Percentiles rank a stretch among this genome's conserved stretches.
Conservation (phyloP, 2,113 vertebrate genomes). For the Tringa solitaria region DNA sequence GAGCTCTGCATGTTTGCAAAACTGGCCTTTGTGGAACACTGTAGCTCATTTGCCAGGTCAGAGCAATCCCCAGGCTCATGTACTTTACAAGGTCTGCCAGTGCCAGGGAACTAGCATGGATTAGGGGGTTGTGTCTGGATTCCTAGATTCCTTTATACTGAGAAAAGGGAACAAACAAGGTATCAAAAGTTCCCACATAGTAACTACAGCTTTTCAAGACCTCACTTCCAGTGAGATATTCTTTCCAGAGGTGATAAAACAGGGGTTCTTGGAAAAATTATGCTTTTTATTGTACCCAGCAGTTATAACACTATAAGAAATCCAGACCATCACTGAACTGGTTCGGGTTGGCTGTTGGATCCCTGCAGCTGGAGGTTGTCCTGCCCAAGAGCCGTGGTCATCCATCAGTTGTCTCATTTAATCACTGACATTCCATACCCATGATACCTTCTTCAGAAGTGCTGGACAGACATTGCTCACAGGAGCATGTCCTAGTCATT, state of each 20-base stretch:
- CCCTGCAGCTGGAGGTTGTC: background rate
- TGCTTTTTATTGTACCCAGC: background rate
- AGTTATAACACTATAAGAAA: background rate
- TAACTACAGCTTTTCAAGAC: background rate
- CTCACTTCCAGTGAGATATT: background rate
- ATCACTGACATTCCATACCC: background rate
- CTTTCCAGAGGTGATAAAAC: background rate
- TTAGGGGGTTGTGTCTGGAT: background rate
- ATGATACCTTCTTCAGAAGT: background rate
- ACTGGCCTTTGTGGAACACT: background rate
- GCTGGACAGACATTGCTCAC: background rate
- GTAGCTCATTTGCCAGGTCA: background rate
- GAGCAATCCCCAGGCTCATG: background rate
- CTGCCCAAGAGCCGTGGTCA: background rate
- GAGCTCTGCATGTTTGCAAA: background rate
- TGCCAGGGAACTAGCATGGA: background rate
- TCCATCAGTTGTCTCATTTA: background rate
- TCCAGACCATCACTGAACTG: background rate
- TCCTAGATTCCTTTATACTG: background rate
- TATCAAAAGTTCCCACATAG: background rate
- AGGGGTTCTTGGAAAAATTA: background rate
- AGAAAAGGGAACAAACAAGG: background rate
- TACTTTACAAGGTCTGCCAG: background rate
- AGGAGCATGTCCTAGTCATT: background rate
- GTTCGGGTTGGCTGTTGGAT: background rate